These are phyloP conservation scores for Norana najaformis DNA, from an alignment of 2,888 invertebrate species.

Conservation along the genomic window DNA sequence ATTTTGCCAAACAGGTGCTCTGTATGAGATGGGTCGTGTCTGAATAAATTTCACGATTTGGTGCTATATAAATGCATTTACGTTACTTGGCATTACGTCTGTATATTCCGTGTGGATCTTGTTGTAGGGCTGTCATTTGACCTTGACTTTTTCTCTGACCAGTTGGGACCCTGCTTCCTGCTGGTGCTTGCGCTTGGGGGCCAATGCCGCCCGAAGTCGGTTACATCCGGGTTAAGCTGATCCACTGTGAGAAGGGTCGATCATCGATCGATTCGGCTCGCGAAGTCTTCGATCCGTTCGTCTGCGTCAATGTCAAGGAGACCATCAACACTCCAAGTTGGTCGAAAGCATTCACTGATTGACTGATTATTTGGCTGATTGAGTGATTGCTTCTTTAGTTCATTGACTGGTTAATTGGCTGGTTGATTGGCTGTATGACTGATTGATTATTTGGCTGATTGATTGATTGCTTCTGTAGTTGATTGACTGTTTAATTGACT, in stretches of 20 bases:
- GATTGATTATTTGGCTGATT: neutral
- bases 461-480: neutral
- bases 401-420: neutral
- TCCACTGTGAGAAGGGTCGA: slow-evolving; percentile 48
- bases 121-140: slow-evolving; percentile 45
- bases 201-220: slow-evolving; percentile 44
- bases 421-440: neutral
- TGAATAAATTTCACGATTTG: too few species aligned
- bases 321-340: slow-evolving; percentile 54
- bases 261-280: slow-evolving; percentile 45
- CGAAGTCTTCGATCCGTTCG: slow-evolving; percentile 38
- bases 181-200: neutral
- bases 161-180: slow-evolving; percentile 44
- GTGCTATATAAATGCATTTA: too few species aligned
- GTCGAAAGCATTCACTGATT: neutral
- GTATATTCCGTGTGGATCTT: too few species aligned
- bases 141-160: slow-evolving; percentile 49
- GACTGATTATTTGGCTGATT: neutral
- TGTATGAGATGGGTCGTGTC: too few species aligned
- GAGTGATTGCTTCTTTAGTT: neutral
- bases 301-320: slow-evolving; percentile 62
- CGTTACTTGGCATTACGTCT: neutral
- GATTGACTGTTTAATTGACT: neutral
- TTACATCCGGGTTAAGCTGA: slow-evolving; percentile 59
- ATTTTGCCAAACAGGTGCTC: too few species aligned